Base-by-base conservation (phyloP, 2,113 vertebrate species). In the Sapajus apella region DNA sequence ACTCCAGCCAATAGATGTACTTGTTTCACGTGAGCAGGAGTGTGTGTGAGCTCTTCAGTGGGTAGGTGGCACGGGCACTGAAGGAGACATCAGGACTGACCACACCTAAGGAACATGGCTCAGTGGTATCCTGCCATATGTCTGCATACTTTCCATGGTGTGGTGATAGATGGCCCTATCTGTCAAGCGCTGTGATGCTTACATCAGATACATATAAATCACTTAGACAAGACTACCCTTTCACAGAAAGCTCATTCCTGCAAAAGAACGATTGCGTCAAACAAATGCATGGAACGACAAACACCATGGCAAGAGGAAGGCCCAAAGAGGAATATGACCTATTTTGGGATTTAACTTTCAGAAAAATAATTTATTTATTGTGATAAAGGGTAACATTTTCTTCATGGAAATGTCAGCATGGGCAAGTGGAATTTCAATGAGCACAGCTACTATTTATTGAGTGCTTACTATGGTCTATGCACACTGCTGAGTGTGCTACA, bases 21-120 rank as follows among this genome's bases (percentile, higher is more conserved):
- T 27, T 21, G 68, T 73, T 35, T 75, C 5, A 64, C 52, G 9
- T 5, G 43, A 93, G 12, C 35, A 8, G 58, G 55, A 45, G 27
- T 8, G 10, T 16, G 3, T 0, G 4, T 4, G 30, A 68, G n/a
- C 4, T n/a, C 3, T 66, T 32, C 12, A 30, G 32, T 14, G 18
- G 40, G 40, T 8, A n/a, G 73, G 40, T 3, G 45, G n/a, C 5
- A 6, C 20, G 32, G 9, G 30, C 0, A 0, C 27, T 12, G 32
- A 27, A 37, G 16, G n/a, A 50, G 37, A 17, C 18, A 4, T 16
- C 8, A 9, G 58, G 23, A 10, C 8, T 3, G 9, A 56, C 20
- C 11, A 3, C 2, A 23, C 8, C n/a, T 27, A 3, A 43, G 32
- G 6, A 27, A 10, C 2, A 1, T 8, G 56, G 72, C 23, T 45